Percentiles rank a stretch among this genome's conserved stretches.
Evolutionary conservation across 2,113 vertebrate genomes (phyloP).

Genomic region (Triplophysa tibetana): DNA sequence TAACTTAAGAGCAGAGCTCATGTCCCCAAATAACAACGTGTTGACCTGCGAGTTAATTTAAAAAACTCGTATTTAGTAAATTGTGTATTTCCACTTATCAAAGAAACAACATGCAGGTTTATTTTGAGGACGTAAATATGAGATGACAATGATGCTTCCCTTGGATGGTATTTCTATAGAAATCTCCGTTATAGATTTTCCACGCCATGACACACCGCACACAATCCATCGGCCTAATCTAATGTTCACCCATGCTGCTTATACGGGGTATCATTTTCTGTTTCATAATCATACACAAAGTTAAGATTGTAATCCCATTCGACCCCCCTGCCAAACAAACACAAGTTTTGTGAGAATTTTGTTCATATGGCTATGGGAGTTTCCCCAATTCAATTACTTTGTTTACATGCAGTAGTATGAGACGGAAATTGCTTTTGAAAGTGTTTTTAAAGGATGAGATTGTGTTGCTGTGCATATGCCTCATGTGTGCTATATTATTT

Average conservation of each 20-base stretch:
- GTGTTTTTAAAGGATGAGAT: slow-evolving; percentile 72
- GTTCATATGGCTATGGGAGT: slow-evolving; percentile 68
- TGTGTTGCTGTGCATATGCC: slow-evolving; percentile 83
- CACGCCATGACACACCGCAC: background rate
- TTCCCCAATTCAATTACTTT: slow-evolving; percentile 73
- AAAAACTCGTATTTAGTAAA: slow-evolving; percentile 36
- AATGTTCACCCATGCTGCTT: background rate
- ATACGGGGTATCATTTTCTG: slow-evolving; percentile 24
- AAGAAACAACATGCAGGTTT: background rate
- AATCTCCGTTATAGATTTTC: background rate
- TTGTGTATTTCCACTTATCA: slow-evolving; percentile 28
- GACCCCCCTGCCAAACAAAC: background rate
- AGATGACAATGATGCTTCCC: background rate
- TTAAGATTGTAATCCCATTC: slow-evolving; percentile 36
- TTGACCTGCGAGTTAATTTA: slow-evolving; percentile 40
- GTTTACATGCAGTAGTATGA: slow-evolving; percentile 79
- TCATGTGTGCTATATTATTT: slow-evolving; percentile 84
- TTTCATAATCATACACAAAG: slow-evolving; percentile 25
- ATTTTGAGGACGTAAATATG: background rate
- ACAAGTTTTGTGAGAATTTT: slow-evolving; percentile 36
- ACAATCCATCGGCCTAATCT: background rate
- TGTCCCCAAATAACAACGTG: slow-evolving; percentile 52
- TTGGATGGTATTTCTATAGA: background rate
- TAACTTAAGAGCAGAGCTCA: slow-evolving; percentile 50
- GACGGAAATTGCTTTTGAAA: slow-evolving; percentile 79